Conservation (phyloP, 2,888 invertebrate species). For the Drosophila crucigera region DNA sequence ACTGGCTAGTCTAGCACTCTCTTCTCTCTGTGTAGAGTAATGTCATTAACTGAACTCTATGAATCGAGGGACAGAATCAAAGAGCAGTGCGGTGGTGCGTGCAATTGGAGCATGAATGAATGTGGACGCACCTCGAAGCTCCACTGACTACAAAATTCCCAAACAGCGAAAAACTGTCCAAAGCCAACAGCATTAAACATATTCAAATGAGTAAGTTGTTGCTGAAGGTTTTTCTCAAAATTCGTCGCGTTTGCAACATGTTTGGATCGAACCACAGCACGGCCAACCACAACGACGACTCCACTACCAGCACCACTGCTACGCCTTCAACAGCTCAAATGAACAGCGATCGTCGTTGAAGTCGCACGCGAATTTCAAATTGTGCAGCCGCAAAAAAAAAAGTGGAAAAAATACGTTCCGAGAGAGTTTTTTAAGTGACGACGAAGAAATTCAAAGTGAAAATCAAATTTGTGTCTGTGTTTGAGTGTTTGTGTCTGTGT, state of each 20-base stretch:
- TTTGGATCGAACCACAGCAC: conserved; percentile 55
- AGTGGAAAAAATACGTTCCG: conserved; percentile 41
- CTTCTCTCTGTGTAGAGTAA: conserved; percentile 24
- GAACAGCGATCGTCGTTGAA: conserved; percentile 69
- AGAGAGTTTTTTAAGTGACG: conserved; percentile 60
- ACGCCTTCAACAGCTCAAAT: conserved; percentile 57
- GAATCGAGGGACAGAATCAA: conserved; percentile 42
- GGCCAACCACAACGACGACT: conserved; percentile 10
- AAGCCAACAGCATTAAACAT: conserved; percentile 4
- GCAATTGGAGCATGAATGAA: conserved; percentile 69
- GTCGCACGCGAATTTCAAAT: conserved; percentile 74
- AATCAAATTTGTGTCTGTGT: conserved; percentile 55
- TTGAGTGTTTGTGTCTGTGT: conserved; percentile 15
- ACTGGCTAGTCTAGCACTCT: not conserved
- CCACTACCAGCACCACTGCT: conserved; percentile 32
- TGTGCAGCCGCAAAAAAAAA: conserved; percentile 28
- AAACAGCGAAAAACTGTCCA: conserved; percentile 15
- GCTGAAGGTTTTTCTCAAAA: conserved; percentile 15
- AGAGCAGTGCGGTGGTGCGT: conserved; percentile 22
- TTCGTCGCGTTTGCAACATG: conserved; percentile 48
- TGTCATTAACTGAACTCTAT: conserved; percentile 47
- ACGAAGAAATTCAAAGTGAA: conserved; percentile 71
- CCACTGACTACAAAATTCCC: conserved; percentile 1
- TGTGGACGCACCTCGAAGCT: conserved; percentile 37
- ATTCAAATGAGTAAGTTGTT: conserved; percentile 14